Percentiles rank a stretch among this genome's conserved stretches.
These are phyloP conservation scores for Chloebia gouldiae DNA, from an alignment of 2,113 vertebrate species.

Conservation along the genomic window DNA sequence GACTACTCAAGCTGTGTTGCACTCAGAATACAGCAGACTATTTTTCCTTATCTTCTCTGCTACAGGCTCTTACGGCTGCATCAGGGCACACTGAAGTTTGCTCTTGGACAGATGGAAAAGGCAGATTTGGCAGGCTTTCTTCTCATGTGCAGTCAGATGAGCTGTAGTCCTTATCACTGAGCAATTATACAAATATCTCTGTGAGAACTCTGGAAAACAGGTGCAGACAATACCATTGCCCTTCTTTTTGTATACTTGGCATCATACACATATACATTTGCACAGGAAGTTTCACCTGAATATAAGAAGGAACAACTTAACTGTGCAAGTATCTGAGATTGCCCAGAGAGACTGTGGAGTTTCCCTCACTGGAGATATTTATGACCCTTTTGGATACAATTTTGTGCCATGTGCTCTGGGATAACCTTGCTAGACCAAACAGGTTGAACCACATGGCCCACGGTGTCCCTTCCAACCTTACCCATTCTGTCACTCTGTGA, in stretches of 20 bases:
- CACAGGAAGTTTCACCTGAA: neutral
- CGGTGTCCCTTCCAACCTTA: neutral
- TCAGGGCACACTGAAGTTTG: neutral
- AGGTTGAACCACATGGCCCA: neutral
- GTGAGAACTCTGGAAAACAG: neutral
- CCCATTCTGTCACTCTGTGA: neutral
- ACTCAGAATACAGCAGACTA: neutral
- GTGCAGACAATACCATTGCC: neutral
- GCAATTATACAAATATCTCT: neutral
- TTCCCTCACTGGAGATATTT: neutral
- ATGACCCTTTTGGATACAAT: neutral
- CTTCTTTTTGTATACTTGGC: neutral
- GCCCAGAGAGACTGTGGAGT: neutral
- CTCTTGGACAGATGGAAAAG: neutral
- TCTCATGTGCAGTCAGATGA: neutral
- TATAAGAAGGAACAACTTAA: neutral
- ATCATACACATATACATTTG: neutral
- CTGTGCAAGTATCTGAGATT: neutral
- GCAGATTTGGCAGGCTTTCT: neutral
- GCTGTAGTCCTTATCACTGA: neutral
- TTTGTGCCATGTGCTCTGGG: neutral
- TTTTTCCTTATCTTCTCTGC: conserved; percentile 6
- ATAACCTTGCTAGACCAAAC: neutral
- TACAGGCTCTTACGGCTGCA: neutral
- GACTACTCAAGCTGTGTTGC: neutral